Conservation (phyloP, 2,888 invertebrate genomes). For the Drosophila peninsularis region DNA sequence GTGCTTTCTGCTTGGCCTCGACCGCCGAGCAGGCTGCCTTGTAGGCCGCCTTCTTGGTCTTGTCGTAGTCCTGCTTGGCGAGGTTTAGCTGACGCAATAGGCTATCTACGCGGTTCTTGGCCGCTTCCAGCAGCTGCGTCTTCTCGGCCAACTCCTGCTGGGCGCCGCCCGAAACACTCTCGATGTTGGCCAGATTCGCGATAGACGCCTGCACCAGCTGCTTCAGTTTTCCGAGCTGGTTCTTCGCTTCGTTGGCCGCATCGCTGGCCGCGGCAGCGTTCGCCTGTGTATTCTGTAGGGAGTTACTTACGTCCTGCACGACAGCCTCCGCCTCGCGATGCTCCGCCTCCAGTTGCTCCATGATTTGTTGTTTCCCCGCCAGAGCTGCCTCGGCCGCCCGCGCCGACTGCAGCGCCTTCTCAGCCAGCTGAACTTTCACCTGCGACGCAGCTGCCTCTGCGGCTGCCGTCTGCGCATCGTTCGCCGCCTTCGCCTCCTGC, state of each 20-base stretch:
- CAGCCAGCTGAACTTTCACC: slow-evolving; percentile 89
- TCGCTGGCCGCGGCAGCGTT: slow-evolving; percentile 88
- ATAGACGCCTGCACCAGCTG: slow-evolving; percentile 85
- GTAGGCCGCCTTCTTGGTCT: slow-evolving; percentile 89
- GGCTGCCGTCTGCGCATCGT: slow-evolving; percentile 90
- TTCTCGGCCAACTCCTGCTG: slow-evolving; percentile 88
- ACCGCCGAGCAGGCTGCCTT: slow-evolving; percentile 89
- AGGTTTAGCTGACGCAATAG: slow-evolving; percentile 87
- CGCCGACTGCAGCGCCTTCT: slow-evolving; percentile 89
- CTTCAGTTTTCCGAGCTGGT: slow-evolving; percentile 85
- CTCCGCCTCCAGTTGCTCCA: slow-evolving; percentile 89
- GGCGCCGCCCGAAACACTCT: slow-evolving; percentile 87
- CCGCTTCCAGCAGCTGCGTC: slow-evolving; percentile 88
- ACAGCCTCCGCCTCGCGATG: slow-evolving; percentile 89
- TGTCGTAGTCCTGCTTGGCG: slow-evolving; percentile 88
- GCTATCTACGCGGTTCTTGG: slow-evolving; percentile 88
- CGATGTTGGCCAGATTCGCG: slow-evolving; percentile 87
- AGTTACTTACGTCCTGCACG: slow-evolving; percentile 87
- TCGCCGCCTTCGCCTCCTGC: slow-evolving; percentile 89
- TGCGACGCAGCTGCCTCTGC: slow-evolving; percentile 90
- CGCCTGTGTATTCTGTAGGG: slow-evolving; percentile 87
- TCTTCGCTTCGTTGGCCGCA: slow-evolving; percentile 87
- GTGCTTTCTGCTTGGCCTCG: slow-evolving; percentile 87
- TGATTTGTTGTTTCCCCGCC: slow-evolving; percentile 89
- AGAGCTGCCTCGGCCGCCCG: slow-evolving; percentile 90